A percentile compares a stretch with the other conserved stretches of the same genome.
phyloP scores from a whole-genome alignment of 2,888 invertebrate genomes.

The Nematopogon swammerdamellus region DNA sequence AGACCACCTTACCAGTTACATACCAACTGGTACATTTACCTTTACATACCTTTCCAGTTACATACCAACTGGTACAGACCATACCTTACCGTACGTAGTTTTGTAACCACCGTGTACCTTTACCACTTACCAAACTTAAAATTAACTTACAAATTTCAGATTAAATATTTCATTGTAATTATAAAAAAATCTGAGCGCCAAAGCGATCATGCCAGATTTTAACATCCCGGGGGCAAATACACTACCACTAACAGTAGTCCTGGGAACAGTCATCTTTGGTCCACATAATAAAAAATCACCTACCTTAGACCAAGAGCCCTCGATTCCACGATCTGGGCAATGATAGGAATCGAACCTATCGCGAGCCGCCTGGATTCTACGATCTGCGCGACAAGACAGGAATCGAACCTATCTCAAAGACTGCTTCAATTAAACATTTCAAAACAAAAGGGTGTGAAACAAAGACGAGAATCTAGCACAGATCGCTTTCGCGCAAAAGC shows the following conservation, averaged over 20 bases:
- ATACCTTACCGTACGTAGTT: too few species aligned
- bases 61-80: too few species aligned
- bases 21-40: too few species aligned
- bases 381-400: background rate
- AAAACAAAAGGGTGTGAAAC: slow-evolving; percentile 1
- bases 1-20: background rate
- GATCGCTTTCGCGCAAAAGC: background rate
- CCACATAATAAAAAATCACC: background rate
- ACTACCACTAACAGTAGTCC: background rate
- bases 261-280: background rate
- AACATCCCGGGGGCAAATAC: background rate
- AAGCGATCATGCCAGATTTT: background rate
- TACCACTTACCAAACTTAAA: background rate
- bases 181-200: too few species aligned
- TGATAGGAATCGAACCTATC: background rate
- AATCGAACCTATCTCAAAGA: background rate
- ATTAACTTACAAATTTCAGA: background rate
- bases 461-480: slow-evolving; percentile 1
- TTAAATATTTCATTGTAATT: background rate
- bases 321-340: background rate
- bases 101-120: background rate
- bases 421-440: background rate
- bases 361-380: background rate
- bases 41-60: too few species aligned
- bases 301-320: background rate